A percentile compares a stretch with the other conserved stretches of the same genome.
Evolutionary conservation across 1,140 invertebrate species (phyloP).

Genomic region (Danaus melanippus): DNA sequence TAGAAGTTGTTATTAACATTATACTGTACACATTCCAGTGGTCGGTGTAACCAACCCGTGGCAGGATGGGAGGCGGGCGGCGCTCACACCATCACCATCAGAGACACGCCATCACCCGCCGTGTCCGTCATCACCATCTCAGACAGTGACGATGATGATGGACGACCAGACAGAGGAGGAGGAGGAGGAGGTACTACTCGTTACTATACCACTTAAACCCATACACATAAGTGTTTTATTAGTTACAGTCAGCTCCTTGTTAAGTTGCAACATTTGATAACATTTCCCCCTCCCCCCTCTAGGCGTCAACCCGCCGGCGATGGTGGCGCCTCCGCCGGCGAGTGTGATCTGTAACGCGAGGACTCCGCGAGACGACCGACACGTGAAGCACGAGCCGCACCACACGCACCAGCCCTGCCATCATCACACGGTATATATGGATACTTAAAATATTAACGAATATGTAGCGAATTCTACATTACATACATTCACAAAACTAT

Average conservation of each 20-base stretch:
- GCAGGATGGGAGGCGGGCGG: slow-evolving; percentile 35
- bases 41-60: not conserved
- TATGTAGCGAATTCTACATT: too few species aligned
- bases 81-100: slow-evolving; percentile 70
- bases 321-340: slow-evolving; percentile 12
- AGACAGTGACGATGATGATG: slow-evolving; percentile 92
- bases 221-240: too few species aligned
- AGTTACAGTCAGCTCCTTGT: too few species aligned
- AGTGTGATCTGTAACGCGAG: slow-evolving; percentile 50
- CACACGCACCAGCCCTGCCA: slow-evolving; percentile 46
- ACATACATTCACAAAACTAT: too few species aligned
- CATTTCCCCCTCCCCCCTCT: too few species aligned
- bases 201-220: too few species aligned
- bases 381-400: slow-evolving; percentile 68
- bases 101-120: slow-evolving; percentile 92
- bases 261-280: too few species aligned
- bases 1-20: too few species aligned
- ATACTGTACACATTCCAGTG: too few species aligned
- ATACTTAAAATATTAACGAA: too few species aligned
- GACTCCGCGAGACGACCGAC: slow-evolving; percentile 41
- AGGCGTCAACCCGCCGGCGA: slow-evolving; percentile 26
- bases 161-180: slow-evolving; percentile 42
- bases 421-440: slow-evolving; percentile 29
- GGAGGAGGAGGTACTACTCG: slow-evolving; percentile 29
- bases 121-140: slow-evolving; percentile 98